Conservation (phyloP, 1,140 invertebrate species). For the Muscidifurax raptorellus region DNA sequence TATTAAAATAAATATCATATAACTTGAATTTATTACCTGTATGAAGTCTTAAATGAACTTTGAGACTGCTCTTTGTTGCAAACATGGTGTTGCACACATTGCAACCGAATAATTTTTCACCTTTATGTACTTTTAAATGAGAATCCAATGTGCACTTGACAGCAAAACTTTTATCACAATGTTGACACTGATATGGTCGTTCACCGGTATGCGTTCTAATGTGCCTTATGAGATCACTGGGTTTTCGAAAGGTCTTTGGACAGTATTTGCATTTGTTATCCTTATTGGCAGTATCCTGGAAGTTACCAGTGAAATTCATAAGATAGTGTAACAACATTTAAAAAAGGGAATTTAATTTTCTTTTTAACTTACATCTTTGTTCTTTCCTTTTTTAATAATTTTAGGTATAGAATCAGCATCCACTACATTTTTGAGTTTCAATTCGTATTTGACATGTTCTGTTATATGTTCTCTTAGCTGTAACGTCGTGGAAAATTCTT, state of each 20-base stretch:
- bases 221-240: slow-evolving; percentile 76
- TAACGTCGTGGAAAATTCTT: slow-evolving; percentile 39
- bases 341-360: neutral
- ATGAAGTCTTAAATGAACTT: slow-evolving; percentile 84
- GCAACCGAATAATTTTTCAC: slow-evolving; percentile 77
- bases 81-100: slow-evolving; percentile 79
- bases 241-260: slow-evolving; percentile 76
- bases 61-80: slow-evolving; percentile 80
- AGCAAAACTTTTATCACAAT: slow-evolving; percentile 81
- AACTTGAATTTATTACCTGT: slow-evolving; percentile 72
- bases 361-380: neutral
- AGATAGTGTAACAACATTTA: neutral
- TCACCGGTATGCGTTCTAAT: slow-evolving; percentile 81
- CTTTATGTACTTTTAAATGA: slow-evolving; percentile 79
- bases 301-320: neutral
- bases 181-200: slow-evolving; percentile 80
- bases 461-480: slow-evolving; percentile 46
- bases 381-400: neutral
- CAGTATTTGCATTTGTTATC: slow-evolving; percentile 78
- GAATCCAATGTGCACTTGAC: slow-evolving; percentile 82
- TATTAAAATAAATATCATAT: neutral
- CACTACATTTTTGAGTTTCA: slow-evolving; percentile 30
- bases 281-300: slow-evolving; percentile 46
- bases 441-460: slow-evolving; percentile 44
- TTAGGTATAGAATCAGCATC: neutral